Evolutionary conservation across 2,888 invertebrate species (phyloP).

Genomic region (Drosophila algonquin): DNA sequence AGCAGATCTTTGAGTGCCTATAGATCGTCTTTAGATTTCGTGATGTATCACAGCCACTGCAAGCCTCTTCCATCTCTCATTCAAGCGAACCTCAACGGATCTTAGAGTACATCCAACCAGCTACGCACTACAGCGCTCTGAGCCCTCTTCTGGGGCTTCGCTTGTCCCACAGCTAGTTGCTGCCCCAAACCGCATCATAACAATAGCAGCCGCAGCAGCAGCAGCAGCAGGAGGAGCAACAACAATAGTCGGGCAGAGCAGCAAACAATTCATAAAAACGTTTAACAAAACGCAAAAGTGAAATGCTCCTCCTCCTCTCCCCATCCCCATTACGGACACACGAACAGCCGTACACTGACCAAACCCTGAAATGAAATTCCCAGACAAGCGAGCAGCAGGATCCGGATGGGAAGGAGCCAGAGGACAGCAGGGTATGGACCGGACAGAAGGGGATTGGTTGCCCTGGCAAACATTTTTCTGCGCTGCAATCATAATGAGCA

Average conservation of each 20-base stretch:
- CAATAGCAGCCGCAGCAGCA: conserved; percentile 32
- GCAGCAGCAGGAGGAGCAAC: conserved; percentile 6
- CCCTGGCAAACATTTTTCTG: conserved; percentile 12
- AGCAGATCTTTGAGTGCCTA: too few species aligned
- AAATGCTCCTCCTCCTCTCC: conserved; percentile 34
- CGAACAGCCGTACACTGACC: conserved; percentile 21
- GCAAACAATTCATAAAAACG: conserved; percentile 64
- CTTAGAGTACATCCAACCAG: conserved; percentile 18
- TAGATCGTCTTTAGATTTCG: too few species aligned
- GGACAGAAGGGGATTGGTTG: conserved; percentile 18
- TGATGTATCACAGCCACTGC: too few species aligned
- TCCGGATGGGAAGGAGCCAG: not conserved
- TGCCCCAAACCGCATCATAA: conserved; percentile 57
- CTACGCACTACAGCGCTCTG: conserved; percentile 11
- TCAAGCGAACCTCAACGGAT: not conserved
- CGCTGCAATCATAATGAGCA: conserved; percentile 61
- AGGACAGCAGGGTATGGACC: conserved; percentile 8
- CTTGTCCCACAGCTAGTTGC: conserved; percentile 51
- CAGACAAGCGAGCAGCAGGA: conserved; percentile 55
- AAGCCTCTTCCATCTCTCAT: not conserved
- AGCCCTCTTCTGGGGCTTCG: conserved; percentile 8
- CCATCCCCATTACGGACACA: conserved; percentile 3
- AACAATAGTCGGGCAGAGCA: conserved; percentile 25
- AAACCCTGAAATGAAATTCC: conserved; percentile 66
- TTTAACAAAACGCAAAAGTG: conserved; percentile 68